Conservation (phyloP, 2,113 vertebrate species). For the Gadus chalcogrammus region DNA sequence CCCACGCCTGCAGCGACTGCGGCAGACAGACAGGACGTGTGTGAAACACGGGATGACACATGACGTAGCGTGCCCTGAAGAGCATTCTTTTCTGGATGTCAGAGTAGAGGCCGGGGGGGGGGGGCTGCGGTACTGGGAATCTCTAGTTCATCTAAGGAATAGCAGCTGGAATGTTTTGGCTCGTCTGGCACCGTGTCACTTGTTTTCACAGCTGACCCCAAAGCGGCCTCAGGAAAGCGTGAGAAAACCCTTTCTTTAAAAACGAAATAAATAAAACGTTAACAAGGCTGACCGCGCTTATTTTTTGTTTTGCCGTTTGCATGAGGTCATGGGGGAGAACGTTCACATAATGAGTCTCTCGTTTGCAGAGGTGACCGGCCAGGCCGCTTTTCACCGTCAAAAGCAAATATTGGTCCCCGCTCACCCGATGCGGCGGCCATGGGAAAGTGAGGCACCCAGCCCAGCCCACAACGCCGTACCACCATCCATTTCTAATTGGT, state of each 20-base stretch:
- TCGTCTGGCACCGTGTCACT: neutral
- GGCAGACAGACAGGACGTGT: slow-evolving; percentile 21
- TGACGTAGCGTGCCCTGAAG: slow-evolving; percentile 1
- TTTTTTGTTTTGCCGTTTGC: slow-evolving; percentile 13
- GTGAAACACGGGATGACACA: neutral
- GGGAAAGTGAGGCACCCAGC: slow-evolving; percentile 53
- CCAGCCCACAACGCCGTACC: slow-evolving; percentile 16
- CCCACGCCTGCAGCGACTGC: slow-evolving; percentile 18
- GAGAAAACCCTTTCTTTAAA: slow-evolving; percentile 11
- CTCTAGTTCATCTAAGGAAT: neutral
- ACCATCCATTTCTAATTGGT: too few relatives aligned
- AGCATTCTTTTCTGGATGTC: too few relatives aligned
- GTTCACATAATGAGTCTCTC: slow-evolving; percentile 42
- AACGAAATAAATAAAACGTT: too few relatives aligned
- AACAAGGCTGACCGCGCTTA: too few relatives aligned
- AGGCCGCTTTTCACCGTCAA: slow-evolving; percentile 43
- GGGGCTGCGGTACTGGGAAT: neutral
- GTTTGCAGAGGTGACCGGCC: slow-evolving; percentile 36
- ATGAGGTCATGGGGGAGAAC: slow-evolving; percentile 20
- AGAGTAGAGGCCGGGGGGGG: neutral
- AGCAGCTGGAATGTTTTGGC: slow-evolving; percentile 15
- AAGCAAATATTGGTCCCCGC: slow-evolving; percentile 67
- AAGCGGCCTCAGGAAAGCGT: slow-evolving; percentile 1
- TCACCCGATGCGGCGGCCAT: slow-evolving; percentile 40
- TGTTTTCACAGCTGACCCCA: slow-evolving; percentile 32